These are phyloP conservation scores for Arrhopalites spinosus DNA, from an alignment of 2,888 invertebrate genomes.

Conservation along the genomic window DNA sequence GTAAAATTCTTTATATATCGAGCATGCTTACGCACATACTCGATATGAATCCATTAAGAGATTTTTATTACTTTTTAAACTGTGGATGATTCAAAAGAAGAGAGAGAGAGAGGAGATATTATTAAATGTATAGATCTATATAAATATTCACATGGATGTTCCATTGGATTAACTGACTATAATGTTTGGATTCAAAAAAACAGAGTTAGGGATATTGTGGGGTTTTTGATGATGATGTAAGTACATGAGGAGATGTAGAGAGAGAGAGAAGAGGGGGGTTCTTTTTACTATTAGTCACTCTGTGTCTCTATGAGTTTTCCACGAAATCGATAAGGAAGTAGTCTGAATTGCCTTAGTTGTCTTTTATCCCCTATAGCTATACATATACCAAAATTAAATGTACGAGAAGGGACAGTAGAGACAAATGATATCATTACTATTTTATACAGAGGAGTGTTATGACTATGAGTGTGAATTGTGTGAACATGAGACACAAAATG, in stretches of 20 bases:
- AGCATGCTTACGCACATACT: no score
- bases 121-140: no score
- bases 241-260: not conserved
- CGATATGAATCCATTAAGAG: slow-evolving; percentile 1
- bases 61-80: slow-evolving; percentile 17
- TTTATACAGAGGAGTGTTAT: no score
- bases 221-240: not conserved
- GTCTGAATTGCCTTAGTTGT: slow-evolving; percentile 8
- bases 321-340: slow-evolving; percentile 40
- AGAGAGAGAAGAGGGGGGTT: slow-evolving; percentile 36
- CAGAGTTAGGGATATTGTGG: no score
- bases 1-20: not conserved
- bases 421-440: not conserved
- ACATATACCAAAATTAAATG: not conserved
- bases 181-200: no score
- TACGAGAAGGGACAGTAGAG: no score
- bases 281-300: slow-evolving; percentile 45
- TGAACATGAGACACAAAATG: not conserved
- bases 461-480: not conserved
- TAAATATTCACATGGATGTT: no score
- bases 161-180: no score
- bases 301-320: slow-evolving; percentile 34
- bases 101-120: not conserved
- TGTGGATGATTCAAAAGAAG: slow-evolving; percentile 6
- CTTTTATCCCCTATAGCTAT: not conserved